Conservation (phyloP, 2,113 vertebrate genomes). For the Erythrolamprus reginae region DNA sequence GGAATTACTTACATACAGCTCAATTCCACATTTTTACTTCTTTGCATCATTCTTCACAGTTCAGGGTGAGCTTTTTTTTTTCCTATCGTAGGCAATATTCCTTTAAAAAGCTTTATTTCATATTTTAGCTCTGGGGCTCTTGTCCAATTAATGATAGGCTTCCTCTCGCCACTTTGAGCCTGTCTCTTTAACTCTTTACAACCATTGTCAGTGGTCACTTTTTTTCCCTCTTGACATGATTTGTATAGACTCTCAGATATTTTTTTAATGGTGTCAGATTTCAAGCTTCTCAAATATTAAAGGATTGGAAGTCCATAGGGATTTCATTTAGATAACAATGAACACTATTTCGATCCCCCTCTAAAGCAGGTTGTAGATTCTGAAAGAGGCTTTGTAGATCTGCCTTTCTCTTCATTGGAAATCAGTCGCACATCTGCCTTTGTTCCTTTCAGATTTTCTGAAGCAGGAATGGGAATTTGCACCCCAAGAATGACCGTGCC, state of each 20-base stretch:
- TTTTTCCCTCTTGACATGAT: constrained; percentile 3
- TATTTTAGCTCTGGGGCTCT: constrained; percentile 7
- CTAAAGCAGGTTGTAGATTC: not conserved
- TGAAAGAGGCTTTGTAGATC: not conserved
- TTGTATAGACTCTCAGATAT: constrained; percentile 16
- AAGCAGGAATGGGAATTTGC: not conserved
- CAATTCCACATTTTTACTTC: constrained; percentile 34
- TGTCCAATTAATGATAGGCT: constrained; percentile 19
- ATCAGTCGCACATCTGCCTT: not conserved
- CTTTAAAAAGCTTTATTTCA: not conserved
- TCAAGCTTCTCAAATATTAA: not conserved
- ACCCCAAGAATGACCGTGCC: not conserved
- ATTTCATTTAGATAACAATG: not conserved
- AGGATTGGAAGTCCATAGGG: not conserved
- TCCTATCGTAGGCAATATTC: constrained; percentile 9
- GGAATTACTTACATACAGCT: constrained; percentile 16
- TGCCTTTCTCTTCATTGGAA: not conserved
- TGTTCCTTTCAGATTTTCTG: not conserved
- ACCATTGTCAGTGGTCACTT: not conserved
- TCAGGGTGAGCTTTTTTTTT: constrained; percentile 26
- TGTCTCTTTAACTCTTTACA: constrained; percentile 12
- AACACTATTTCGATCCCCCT: not conserved
- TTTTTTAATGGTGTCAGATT: not conserved
- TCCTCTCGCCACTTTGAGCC: not conserved
- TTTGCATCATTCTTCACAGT: constrained; percentile 34